phyloP scores from a whole-genome alignment of 2,113 vertebrate genomes.

The Anthoscopus minutus region DNA sequence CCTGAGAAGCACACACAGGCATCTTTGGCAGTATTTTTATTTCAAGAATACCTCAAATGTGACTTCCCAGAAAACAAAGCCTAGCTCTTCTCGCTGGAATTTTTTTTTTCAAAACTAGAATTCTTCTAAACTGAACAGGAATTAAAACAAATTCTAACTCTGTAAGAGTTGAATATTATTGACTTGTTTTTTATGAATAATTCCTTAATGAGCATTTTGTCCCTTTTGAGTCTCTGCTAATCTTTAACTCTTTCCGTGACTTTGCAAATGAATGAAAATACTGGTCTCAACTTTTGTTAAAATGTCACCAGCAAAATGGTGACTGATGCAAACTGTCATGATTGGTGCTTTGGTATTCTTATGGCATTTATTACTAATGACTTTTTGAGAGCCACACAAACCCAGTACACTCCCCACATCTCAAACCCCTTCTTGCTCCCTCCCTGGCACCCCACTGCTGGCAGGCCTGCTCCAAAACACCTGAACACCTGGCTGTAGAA shows the following conservation, averaged over 20 bases:
- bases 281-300: slow-evolving; percentile 64
- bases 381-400: background rate
- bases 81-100: background rate
- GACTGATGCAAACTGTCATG: background rate
- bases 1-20: background rate
- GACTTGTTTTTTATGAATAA: background rate
- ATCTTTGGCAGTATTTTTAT: background rate
- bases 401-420: background rate
- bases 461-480: background rate
- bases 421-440: background rate
- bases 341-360: background rate
- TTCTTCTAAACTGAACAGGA: background rate
- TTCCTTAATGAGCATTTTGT: background rate
- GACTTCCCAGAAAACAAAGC: background rate
- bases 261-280: slow-evolving; percentile 75
- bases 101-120: background rate
- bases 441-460: background rate
- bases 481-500: background rate
- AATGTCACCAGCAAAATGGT: background rate
- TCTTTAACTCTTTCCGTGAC: slow-evolving; percentile 31
- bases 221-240: background rate
- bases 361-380: background rate
- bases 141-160: background rate
- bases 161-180: background rate
- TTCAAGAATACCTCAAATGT: background rate